Percentiles rank a stretch among this genome's conserved stretches.
Evolutionary conservation across 1,140 invertebrate species (phyloP).

Genomic region (Planococcus citri): DNA sequence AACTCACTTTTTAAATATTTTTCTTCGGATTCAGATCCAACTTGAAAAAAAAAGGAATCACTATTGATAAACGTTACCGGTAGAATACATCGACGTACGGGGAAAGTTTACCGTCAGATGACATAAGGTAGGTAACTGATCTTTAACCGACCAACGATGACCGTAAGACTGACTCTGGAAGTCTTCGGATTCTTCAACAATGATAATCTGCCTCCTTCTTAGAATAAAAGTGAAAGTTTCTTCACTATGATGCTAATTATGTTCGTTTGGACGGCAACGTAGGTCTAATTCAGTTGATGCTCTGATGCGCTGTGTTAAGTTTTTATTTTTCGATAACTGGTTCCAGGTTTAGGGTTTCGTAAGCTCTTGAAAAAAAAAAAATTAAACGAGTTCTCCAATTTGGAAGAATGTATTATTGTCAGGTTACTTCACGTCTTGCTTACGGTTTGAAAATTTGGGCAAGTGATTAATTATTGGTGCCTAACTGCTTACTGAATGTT

Average conservation of each 20-base stretch:
- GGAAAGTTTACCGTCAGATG: background rate
- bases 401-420: background rate
- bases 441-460: too few relatives aligned
- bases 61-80: background rate
- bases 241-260: constrained; percentile 14
- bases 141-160: background rate
- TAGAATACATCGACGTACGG: background rate
- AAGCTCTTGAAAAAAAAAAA: background rate
- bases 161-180: background rate
- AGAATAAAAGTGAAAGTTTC: constrained; percentile 18
- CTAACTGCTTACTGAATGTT: too few relatives aligned
- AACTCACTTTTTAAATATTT: too few relatives aligned
- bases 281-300: background rate
- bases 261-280: background rate
- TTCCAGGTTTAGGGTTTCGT: background rate
- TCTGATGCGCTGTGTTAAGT: background rate
- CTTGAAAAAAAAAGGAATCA: background rate
- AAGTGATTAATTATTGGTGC: too few relatives aligned
- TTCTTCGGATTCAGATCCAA: too few relatives aligned
- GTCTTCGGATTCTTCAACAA: background rate
- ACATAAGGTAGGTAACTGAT: background rate
- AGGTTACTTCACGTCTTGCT: too few relatives aligned
- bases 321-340: constrained; percentile 10
- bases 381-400: background rate
- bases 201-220: constrained; percentile 11